These are phyloP conservation scores for Apteryx mantelli DNA, from an alignment of 2,113 vertebrate species.

Conservation along the genomic window DNA sequence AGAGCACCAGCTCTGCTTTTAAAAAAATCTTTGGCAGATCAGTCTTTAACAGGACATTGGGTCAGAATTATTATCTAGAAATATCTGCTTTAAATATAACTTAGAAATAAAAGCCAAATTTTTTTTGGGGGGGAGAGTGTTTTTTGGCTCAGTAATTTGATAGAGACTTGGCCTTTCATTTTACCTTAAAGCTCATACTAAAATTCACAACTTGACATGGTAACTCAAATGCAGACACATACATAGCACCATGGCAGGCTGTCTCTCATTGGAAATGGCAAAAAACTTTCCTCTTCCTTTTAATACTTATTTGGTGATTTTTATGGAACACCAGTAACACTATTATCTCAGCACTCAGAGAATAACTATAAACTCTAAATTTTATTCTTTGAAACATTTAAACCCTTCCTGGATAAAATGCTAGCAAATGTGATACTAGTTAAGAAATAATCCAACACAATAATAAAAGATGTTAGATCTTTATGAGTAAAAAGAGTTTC, in stretches of 20 bases:
- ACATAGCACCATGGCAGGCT: not conserved
- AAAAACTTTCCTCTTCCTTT: not conserved
- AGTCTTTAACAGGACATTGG: not conserved
- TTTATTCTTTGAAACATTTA: slow-evolving; percentile 44
- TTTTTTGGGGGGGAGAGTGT: not conserved
- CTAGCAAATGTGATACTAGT: slow-evolving; percentile 35
- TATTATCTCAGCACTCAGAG: slow-evolving; percentile 27
- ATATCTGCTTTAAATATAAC: not conserved
- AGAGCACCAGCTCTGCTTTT: not conserved
- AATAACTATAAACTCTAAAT: slow-evolving; percentile 13
- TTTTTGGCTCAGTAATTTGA: not conserved
- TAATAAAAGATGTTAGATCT: not conserved
- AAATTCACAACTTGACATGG: not conserved
- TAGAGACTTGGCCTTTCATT: not conserved
- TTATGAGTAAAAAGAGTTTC: not conserved
- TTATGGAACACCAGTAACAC: slow-evolving; percentile 17
- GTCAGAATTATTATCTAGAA: not conserved
- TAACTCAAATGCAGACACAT: not conserved
- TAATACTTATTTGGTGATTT: slow-evolving; percentile 16
- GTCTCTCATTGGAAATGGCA: not conserved
- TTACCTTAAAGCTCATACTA: not conserved
- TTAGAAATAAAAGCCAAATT: not conserved
- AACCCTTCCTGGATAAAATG: slow-evolving; percentile 51
- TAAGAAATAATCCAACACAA: slow-evolving; percentile 53
- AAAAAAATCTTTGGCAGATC: not conserved